Evolutionary conservation across 2,113 vertebrate species (phyloP), one percentile per base, ranked within the genome.

Genomic region (Tetraodon nigroviridis): DNA sequence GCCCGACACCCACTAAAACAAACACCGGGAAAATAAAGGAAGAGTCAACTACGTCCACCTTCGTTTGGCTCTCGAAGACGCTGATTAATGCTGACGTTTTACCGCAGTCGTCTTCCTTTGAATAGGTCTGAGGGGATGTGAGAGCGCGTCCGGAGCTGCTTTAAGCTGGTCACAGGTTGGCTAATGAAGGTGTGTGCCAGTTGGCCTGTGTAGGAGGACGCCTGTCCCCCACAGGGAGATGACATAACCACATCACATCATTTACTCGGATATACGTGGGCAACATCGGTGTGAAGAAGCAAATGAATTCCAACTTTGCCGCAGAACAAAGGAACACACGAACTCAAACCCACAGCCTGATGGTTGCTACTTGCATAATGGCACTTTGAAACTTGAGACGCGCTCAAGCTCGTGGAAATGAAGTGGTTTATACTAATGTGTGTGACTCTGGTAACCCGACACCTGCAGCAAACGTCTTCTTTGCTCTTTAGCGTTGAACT

Each of bases 151-250:
- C 70, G 45, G 22, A 58, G 66, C 51, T 55, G 51, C 58, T 79
- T 71, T 60, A 61, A 76, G 69, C 72, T 71, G 73, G 69, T 58
- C 67, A 51, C 8, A 51, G 63, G 49, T 76, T 68, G 55, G 72
- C 64, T 78, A 64, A 76, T 50, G 69, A 67, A 78, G 58, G 24
- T 55, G 37, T 45, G 64, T 67, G 77, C 78, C 78, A 81, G 71
- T 83, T 78, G 72, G 68, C 75, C 69, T 61, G 46, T 54, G 68
- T 75, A 22, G 73, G 69, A 69, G 64, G 64, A 71, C 74, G 79
- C 79, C 41, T 80, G 76, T 78, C 71, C 68, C 77, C 69, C 52
- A 67, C 63, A 51, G 78, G 79, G 76, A 61, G 57, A 68, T 48
- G 73, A 77, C 68, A 58, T 64, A 73, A 69, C 51, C 69, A 64